phyloP scores from a whole-genome alignment of 2,888 invertebrate species.

The Bhutanitis thaidina region DNA sequence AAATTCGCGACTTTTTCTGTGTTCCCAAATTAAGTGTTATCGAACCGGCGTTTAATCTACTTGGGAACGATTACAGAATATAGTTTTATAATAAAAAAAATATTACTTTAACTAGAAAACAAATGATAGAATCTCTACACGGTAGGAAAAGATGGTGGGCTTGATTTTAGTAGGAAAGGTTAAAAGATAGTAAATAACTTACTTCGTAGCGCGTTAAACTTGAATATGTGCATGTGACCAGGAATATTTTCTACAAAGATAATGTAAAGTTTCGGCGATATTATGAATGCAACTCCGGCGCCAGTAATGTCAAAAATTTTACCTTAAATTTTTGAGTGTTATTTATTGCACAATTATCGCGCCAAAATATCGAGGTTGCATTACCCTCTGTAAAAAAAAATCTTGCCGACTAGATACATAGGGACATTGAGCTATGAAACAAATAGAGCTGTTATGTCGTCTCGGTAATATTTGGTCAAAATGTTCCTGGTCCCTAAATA shows the following conservation, averaged over 20 bases:
- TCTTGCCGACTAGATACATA: neutral
- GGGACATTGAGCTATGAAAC: no score
- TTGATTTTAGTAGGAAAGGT: conserved; percentile 24
- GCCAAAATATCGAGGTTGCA: neutral
- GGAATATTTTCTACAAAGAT: conserved; percentile 20
- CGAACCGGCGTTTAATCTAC: no score
- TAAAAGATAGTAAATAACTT: conserved; percentile 10
- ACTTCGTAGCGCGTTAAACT: conserved; percentile 14
- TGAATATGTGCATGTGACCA: conserved; percentile 19
- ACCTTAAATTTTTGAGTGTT: neutral
- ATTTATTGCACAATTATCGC: conserved; percentile 15
- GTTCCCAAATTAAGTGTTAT: no score
- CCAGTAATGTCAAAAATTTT: conserved; percentile 1
- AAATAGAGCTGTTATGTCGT: no score
- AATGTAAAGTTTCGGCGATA: neutral
- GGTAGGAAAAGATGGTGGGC: conserved; percentile 61
- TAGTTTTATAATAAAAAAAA: conserved; percentile 33
- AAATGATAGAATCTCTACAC: conserved; percentile 47
- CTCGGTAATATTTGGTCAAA: neutral
- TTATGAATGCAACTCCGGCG: conserved; percentile 2
- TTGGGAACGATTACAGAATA: conserved; percentile 5
- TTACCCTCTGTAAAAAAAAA: no score
- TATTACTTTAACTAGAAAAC: conserved; percentile 33
- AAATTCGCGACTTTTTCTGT: no score
- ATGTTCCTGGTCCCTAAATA: conserved; percentile 6